Evolutionary conservation across 1,140 invertebrate genomes (phyloP).

Genomic region (Drosophila guanche): DNA sequence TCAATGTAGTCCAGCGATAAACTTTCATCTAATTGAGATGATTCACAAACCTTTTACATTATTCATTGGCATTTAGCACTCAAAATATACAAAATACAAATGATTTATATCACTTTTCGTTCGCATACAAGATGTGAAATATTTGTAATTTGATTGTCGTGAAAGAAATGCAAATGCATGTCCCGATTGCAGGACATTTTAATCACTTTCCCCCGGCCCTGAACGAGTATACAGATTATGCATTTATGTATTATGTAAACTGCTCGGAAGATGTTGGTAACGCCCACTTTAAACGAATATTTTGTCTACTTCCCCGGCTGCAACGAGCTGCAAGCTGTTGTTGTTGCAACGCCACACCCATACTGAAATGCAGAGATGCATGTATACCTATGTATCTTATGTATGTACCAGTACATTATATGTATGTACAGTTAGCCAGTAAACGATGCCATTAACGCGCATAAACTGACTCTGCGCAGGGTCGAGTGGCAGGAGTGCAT

Average conservation of each 20-base stretch:
- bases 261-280: constrained; percentile 37
- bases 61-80: too few relatives aligned
- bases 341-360: constrained; percentile 44
- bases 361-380: constrained; percentile 2
- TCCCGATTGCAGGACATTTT: constrained; percentile 17
- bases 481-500: constrained; percentile 31
- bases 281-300: constrained; percentile 42
- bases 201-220: constrained; percentile 16
- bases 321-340: constrained; percentile 38
- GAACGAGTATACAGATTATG: constrained; percentile 24
- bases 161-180: too few relatives aligned
- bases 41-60: too few relatives aligned
- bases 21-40: too few relatives aligned
- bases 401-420: constrained; percentile 35
- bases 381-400: not conserved
- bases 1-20: too few relatives aligned
- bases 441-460: constrained; percentile 82
- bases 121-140: too few relatives aligned
- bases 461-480: constrained; percentile 75
- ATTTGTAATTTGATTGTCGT: too few relatives aligned
- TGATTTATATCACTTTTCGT: too few relatives aligned
- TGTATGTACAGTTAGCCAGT: constrained; percentile 76
- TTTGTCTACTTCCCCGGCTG: constrained; percentile 13
- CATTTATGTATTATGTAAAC: constrained; percentile 28
- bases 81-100: too few relatives aligned